Conservation (phyloP, 2,888 invertebrate genomes). For the Plemyria rubiginata region DNA sequence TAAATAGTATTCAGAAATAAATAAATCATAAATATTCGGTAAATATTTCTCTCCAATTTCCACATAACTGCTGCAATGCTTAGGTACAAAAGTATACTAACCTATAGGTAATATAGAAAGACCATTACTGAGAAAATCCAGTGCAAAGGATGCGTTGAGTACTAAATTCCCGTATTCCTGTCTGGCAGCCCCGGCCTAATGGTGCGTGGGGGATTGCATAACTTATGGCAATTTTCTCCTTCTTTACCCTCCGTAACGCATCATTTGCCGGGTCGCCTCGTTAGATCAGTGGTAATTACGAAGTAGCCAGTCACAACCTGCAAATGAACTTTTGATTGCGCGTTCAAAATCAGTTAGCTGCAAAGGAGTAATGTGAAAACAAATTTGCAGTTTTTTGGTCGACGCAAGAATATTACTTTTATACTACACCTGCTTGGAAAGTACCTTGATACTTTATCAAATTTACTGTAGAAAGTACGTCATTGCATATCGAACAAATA, state of each 20-base stretch:
- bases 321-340: slow-evolving; percentile 51
- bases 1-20: too few species aligned
- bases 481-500: too few species aligned
- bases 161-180: slow-evolving; percentile 58
- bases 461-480: too few species aligned
- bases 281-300: slow-evolving; percentile 60
- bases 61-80: slow-evolving; percentile 20
- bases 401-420: not conserved
- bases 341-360: slow-evolving; percentile 28
- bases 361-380: slow-evolving; percentile 18
- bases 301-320: slow-evolving; percentile 61
- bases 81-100: slow-evolving; percentile 11
- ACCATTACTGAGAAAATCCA: slow-evolving; percentile 50
- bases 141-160: slow-evolving; percentile 64
- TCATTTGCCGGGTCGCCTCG: slow-evolving; percentile 68
- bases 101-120: slow-evolving; percentile 22
- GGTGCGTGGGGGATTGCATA: slow-evolving; percentile 77
- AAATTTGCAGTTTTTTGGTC: slow-evolving; percentile 2
- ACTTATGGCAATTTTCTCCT: slow-evolving; percentile 76
- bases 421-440: too few species aligned
- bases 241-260: slow-evolving; percentile 67
- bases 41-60: too few species aligned
- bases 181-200: slow-evolving; percentile 65
- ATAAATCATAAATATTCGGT: too few species aligned
- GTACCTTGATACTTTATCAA: too few species aligned